Evolutionary conservation across 2,888 invertebrate species (phyloP).

Genomic region (Oxycera nigricornis): DNA sequence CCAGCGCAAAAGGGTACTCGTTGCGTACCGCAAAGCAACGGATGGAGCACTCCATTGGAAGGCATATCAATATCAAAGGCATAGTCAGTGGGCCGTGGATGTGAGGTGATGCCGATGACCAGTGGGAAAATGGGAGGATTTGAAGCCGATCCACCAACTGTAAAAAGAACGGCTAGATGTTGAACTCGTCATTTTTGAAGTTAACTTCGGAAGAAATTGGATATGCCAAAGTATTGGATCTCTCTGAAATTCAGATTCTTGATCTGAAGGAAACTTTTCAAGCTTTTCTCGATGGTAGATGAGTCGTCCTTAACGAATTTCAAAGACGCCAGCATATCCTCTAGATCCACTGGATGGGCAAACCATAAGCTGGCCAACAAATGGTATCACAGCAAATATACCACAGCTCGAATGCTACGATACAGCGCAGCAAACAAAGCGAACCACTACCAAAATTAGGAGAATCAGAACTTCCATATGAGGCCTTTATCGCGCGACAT

Average conservation of each 20-base stretch:
- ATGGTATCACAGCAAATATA: slow-evolving; percentile 11
- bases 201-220: too few relatives aligned
- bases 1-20: background rate
- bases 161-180: too few relatives aligned
- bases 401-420: slow-evolving; percentile 22
- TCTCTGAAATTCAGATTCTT: too few relatives aligned
- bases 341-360: too few relatives aligned
- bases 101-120: background rate
- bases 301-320: too few relatives aligned
- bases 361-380: background rate
- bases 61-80: slow-evolving; percentile 13
- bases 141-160: background rate
- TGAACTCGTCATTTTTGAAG: too few relatives aligned
- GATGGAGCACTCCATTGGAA: background rate
- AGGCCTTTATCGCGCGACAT: slow-evolving; percentile 13
- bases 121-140: background rate
- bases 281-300: too few relatives aligned
- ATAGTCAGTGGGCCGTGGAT: slow-evolving; percentile 24
- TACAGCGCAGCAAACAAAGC: slow-evolving; percentile 22
- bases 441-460: slow-evolving; percentile 35
- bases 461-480: slow-evolving; percentile 35
- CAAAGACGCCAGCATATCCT: too few relatives aligned
- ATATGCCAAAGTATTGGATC: too few relatives aligned
- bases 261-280: too few relatives aligned
- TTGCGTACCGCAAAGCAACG: background rate